A percentile compares a stretch with the other conserved stretches of the same genome.
Evolutionary conservation across 2,888 invertebrate genomes (phyloP).

Genomic region (Iselma pallidipennis): DNA sequence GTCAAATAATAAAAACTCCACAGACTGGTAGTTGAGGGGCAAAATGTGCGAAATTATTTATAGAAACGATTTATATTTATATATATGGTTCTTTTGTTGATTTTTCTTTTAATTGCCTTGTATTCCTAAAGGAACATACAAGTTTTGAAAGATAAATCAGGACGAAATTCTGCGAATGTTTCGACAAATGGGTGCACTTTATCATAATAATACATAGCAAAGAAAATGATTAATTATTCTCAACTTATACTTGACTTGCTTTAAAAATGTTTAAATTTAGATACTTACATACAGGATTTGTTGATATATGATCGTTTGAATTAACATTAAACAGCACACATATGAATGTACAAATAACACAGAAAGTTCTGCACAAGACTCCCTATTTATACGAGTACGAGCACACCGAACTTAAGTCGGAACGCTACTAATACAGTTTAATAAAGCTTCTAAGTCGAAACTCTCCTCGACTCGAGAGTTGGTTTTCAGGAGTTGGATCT

Average conservation of each 20-base stretch:
- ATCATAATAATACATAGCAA: neutral
- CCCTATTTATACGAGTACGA: too few relatives aligned
- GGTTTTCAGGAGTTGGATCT: too few relatives aligned
- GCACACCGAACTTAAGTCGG: conserved; percentile 12
- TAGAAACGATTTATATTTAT: conserved; percentile 2
- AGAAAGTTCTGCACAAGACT: neutral
- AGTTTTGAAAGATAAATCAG: conserved; percentile 3
- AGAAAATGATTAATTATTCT: neutral
- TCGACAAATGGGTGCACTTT: conserved; percentile 2
- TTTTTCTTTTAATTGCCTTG: neutral
- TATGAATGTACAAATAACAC: neutral
- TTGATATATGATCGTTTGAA: neutral
- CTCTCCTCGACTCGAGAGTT: too few relatives aligned
- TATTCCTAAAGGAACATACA: neutral
- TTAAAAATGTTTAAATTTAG: neutral
- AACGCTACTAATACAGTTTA: conserved; percentile 7
- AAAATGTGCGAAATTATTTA: conserved; percentile 5
- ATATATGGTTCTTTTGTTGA: neutral
- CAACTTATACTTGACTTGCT: too few relatives aligned
- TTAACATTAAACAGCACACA: neutral
- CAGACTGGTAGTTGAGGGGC: neutral
- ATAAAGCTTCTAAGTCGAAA: neutral
- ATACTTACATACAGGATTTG: too few relatives aligned
- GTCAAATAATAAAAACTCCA: conserved; percentile 1
- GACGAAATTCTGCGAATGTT: conserved; percentile 6